Base-by-base conservation (phyloP, 2,888 invertebrate genomes). In the Aethes cnicana region DNA sequence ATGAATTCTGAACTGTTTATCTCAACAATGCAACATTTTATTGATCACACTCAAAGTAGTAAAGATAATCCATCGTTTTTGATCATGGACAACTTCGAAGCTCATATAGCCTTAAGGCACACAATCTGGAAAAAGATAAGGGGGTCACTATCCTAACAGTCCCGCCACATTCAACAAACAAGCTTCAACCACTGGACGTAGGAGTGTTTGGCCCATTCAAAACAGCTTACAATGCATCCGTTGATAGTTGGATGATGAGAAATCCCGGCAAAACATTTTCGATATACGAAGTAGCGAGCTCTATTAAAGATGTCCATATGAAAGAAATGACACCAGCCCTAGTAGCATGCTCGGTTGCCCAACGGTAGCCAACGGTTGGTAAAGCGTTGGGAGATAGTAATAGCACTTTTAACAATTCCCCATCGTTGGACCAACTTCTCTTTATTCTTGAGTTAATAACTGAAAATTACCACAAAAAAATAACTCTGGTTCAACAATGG, bases 261-360 rank as follows among this genome's bases (percentile, higher is more conserved):
- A 60, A 83, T 56, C 73, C 77, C 28, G 78, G 79, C 1, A 68
- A 74, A 55, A 64, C 72, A 12, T 63, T 81, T n/a, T 67, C 71
- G 1, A 80, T 83, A 21, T 78, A 84, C 59, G 67, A 82, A 48
- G 66, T 82, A 11, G 70, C 77, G 44, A 66, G 55, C 53, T 70
- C 74, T 53, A 64, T 75, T 8, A 67, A 60, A 20, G 57, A 58
- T 44, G 77, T 78, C 6, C 66, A 69, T 53, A 62, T 64, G 50
- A 60, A 65, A 54, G 62, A 69, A 11, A 63, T 75, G 62, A 74
- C 71, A 32, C 69, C 72, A 28, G 57, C 36, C n/a, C n/a, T n/a
- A n/a, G n/a, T n/a, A n/a, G n/a, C n/a, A n/a, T n/a, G n/a, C n/a
- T n/a, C n/a, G n/a, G n/a, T n/a, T n/a, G n/a, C n/a, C n/a, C n/a